A percentile compares a stretch with the other conserved stretches of the same genome.
Conservation (phyloP, 2,797 vertebrate species). For the Siniperca undulata region DNA sequence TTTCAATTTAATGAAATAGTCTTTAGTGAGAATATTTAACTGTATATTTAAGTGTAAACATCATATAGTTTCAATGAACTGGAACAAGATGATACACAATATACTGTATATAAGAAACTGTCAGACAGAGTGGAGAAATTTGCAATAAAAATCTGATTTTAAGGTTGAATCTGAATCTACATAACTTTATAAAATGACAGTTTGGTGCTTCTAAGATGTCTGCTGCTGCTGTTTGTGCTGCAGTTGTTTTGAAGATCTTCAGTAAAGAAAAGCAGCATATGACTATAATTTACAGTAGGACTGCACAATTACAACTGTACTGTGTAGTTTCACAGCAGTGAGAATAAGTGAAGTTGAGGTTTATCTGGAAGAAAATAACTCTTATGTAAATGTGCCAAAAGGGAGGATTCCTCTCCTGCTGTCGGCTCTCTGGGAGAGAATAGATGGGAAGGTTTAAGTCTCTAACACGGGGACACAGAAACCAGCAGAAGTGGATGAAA, state of each 20-base stretch:
- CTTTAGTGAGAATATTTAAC: not conserved
- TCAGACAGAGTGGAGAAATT: not conserved
- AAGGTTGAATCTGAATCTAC: not conserved
- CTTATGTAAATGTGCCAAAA: constrained; percentile 42
- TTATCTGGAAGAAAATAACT: constrained; percentile 43
- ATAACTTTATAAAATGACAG: not conserved
- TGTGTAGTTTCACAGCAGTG: not conserved
- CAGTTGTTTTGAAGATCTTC: constrained; percentile 33
- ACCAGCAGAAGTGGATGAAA: constrained; percentile 17
- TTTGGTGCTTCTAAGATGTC: not conserved
- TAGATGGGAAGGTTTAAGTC: constrained; percentile 13
- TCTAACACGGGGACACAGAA: not conserved
- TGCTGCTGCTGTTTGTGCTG: not conserved
- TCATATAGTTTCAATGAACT: not conserved
- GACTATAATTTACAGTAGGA: constrained; percentile 38
- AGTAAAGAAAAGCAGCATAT: constrained; percentile 20
- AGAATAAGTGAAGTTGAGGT: constrained; percentile 14
- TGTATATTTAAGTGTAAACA: too few relatives aligned
- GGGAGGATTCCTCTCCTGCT: constrained; percentile 20
- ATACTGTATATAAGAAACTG: not conserved
- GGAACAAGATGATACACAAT: not conserved
- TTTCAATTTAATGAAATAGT: not conserved
- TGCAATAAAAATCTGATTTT: not conserved
- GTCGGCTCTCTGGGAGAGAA: not conserved
- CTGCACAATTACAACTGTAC: constrained; percentile 15